Percentiles rank a stretch among this genome's conserved stretches.
Evolutionary conservation across 2,888 invertebrate genomes (phyloP).

Genomic region (Diarsia dahlii): DNA sequence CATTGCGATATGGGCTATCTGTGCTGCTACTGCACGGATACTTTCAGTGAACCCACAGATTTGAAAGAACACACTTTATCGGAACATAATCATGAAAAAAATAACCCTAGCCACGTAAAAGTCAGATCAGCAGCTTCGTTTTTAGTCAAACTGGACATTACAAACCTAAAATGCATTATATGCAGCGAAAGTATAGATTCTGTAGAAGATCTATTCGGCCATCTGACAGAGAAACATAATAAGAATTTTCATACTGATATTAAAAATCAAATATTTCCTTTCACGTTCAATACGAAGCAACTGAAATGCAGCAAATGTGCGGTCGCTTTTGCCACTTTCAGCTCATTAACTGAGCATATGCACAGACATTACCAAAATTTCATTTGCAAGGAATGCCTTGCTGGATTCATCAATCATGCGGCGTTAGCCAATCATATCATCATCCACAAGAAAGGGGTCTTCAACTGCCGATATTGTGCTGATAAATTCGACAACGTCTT

Average conservation of each 20-base stretch:
- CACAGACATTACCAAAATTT: slow-evolving; percentile 78
- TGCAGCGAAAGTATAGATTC: slow-evolving; percentile 49
- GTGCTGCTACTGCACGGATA: slow-evolving; percentile 74
- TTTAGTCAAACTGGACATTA: slow-evolving; percentile 46
- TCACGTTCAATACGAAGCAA: slow-evolving; percentile 59
- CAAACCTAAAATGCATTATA: slow-evolving; percentile 52
- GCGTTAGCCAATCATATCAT: slow-evolving; percentile 70
- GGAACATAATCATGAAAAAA: slow-evolving; percentile 18
- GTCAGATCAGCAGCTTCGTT: slow-evolving; percentile 18
- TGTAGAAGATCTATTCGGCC: slow-evolving; percentile 46
- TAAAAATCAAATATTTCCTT: slow-evolving; percentile 67
- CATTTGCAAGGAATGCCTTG: slow-evolving; percentile 75
- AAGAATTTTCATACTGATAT: slow-evolving; percentile 59
- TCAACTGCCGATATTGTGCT: slow-evolving; percentile 77
- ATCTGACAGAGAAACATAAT: slow-evolving; percentile 55
- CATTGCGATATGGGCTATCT: slow-evolving; percentile 72
- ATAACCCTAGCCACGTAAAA: slow-evolving; percentile 24
- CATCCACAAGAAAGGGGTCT: slow-evolving; percentile 73
- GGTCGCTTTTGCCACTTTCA: slow-evolving; percentile 59
- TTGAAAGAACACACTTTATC: slow-evolving; percentile 75
- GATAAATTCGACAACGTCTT: slow-evolving; percentile 82
- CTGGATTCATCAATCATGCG: slow-evolving; percentile 74
- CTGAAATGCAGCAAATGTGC: slow-evolving; percentile 60
- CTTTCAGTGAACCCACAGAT: slow-evolving; percentile 69
- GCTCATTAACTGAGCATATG: slow-evolving; percentile 73